Base-by-base conservation (phyloP, 2,113 vertebrate genomes). In the Hucho hucho region DNA sequence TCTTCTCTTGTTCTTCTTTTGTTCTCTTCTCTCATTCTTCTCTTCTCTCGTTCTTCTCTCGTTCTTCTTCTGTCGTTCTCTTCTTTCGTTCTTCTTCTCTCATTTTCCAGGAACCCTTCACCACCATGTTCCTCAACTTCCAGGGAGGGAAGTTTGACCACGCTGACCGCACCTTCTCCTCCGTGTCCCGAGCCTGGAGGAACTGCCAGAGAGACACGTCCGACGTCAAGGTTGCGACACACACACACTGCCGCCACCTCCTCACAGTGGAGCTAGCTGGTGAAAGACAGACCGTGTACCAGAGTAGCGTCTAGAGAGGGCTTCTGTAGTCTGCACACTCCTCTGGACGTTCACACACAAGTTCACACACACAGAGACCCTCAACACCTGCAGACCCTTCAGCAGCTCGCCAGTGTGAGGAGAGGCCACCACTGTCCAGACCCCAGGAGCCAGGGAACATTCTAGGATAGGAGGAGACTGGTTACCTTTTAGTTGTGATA, bases 81-180 rank as follows among this genome's bases (percentile, higher is more conserved):
- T 59, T 22, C 56, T 59, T 20, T 59, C n/a, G 0, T 11, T 61
- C 18, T 61, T 64, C 43, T 70, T 46, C 22, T 64, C 22, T 64
- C 16, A 16, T 75, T 82, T 86, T 58, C 81, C 87, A 99, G 98
- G 98, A 99, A 61, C 98, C 98, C 22, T 99, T 98, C 89, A 98
- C 98, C 79, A 98, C 97, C 0, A 95, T 96, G 82, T 99, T 99
- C 89, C 95, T 99, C 3, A 97, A 99, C 92, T 93, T 99, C 29
- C 97, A 99, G 96, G 98, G 97, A 83, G 98, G 98, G 5, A 98
- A 99, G 87, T 99, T 99, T 91, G 98, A 99, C 87, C 97, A 99
- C 13, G 97, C 97, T 20, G 98, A 99, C 69, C 94, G 97, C 88
- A 96, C 97, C 0, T 99, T 99, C 88, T 99, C 98, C 3, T 98